These are phyloP conservation scores for Parauchenoglanis punctatus DNA, from an alignment of 2,797 vertebrate genomes.

Conservation along the genomic window DNA sequence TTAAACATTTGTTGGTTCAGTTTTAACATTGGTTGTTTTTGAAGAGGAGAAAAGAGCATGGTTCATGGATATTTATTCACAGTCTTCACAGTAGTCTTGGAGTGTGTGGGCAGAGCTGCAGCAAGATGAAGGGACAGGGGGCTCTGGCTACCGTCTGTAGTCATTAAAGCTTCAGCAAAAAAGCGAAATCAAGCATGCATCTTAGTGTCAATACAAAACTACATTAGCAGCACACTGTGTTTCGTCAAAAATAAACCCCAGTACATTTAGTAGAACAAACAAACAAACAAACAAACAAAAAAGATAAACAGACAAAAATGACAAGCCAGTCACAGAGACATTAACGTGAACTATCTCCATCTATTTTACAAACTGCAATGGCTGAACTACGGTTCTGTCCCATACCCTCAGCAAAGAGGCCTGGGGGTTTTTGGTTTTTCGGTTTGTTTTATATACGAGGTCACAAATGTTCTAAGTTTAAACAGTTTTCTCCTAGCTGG, in stretches of 20 bases:
- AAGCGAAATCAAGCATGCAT: constrained; percentile 87
- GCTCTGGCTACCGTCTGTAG: constrained; percentile 83
- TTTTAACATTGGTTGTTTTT: constrained; percentile 51
- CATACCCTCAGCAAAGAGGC: constrained; percentile 62
- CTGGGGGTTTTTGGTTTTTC: constrained; percentile 79
- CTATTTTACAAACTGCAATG: constrained; percentile 86
- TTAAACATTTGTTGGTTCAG: constrained; percentile 81
- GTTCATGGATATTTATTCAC: constrained; percentile 76
- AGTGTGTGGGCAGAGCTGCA: constrained; percentile 56
- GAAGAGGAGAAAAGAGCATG: constrained; percentile 73
- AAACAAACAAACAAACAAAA: constrained; percentile 51
- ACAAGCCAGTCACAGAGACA: constrained; percentile 75
- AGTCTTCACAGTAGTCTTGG: constrained; percentile 74
- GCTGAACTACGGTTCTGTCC: constrained; percentile 73
- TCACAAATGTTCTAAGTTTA: constrained; percentile 92
- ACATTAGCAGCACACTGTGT: constrained; percentile 93
- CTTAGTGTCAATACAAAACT: constrained; percentile 84
- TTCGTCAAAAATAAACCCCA: constrained; percentile 84
- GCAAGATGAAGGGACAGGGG: constrained; percentile 61
- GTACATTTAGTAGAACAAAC: constrained; percentile 67
- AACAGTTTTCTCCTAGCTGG: constrained; percentile 90
- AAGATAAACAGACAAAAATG: constrained; percentile 64
- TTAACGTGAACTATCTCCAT: constrained; percentile 77
- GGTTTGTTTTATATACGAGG: constrained; percentile 76
- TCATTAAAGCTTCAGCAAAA: constrained; percentile 88